These are phyloP conservation scores for mouse (Mus musculus) DNA, from an alignment of 2,113 vertebrate genomes.

Conservation along the genomic window DNA sequence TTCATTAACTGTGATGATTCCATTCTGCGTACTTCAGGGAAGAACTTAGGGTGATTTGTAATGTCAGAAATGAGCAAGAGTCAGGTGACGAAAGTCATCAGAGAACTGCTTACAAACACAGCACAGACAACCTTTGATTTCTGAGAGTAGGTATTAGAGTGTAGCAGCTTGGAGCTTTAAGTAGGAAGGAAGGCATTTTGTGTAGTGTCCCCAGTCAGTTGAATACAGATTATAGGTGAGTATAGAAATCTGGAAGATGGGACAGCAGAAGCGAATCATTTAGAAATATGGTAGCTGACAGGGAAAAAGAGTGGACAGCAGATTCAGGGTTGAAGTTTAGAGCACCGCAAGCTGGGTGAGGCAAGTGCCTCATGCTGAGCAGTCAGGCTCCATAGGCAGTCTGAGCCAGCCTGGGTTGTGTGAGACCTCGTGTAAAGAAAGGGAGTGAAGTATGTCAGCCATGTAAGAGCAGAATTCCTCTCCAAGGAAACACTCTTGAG, in stretches of 20 bases:
- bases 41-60: slow-evolving; percentile 52
- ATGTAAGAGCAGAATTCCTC: slow-evolving; percentile 75
- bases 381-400: not conserved
- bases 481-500: slow-evolving; percentile 81
- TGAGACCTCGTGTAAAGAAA: not conserved
- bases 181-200: slow-evolving; percentile 5
- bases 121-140: not conserved
- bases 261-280: not conserved
- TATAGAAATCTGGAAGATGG: not conserved
- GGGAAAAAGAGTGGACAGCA: not conserved
- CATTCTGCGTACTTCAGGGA: slow-evolving; percentile 50
- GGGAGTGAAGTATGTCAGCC: too few relatives aligned
- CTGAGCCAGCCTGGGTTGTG: not conserved
- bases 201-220: not conserved
- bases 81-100: slow-evolving; percentile 36
- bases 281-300: not conserved
- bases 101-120: slow-evolving; percentile 18
- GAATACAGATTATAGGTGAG: not conserved
- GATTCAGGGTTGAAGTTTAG: not conserved
- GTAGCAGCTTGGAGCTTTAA: not conserved
- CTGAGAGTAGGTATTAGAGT: not conserved
- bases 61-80: not conserved
- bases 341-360: not conserved
- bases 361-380: not conserved
- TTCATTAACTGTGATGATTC: slow-evolving; percentile 49